Evolutionary conservation across 2,888 invertebrate species (phyloP).

Genomic region (Agapostemon virescens): DNA sequence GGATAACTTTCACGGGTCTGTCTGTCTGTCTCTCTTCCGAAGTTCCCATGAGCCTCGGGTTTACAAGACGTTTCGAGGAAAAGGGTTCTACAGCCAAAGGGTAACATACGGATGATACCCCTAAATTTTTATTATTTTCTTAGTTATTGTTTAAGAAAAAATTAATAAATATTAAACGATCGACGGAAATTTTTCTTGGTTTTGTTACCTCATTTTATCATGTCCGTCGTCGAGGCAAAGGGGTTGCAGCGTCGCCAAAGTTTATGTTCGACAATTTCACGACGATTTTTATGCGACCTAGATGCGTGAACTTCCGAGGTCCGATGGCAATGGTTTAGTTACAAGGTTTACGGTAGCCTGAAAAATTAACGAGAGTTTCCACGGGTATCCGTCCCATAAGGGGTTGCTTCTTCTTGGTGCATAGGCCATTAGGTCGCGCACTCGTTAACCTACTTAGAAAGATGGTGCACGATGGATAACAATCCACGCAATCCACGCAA

Average conservation of each 20-base stretch:
- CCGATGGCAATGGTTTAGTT: background rate
- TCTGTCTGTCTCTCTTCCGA: background rate
- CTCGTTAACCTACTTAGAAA: conserved; percentile 33
- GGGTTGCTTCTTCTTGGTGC: conserved; percentile 3
- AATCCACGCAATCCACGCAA: background rate
- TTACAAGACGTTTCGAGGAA: background rate
- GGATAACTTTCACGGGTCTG: background rate
- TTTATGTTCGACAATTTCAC: background rate
- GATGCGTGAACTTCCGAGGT: background rate
- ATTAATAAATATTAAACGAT: no score
- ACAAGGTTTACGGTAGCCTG: conserved; percentile 4
- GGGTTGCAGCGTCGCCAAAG: background rate
- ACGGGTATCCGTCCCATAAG: background rate
- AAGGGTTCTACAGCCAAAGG: no score
- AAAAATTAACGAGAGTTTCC: conserved; percentile 4
- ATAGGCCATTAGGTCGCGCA: conserved; percentile 9
- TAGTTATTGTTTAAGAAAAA: no score
- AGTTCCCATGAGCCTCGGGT: background rate
- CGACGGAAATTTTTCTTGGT: no score
- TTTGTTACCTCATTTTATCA: no score
- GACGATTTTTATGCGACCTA: background rate
- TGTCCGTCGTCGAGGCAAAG: no score
- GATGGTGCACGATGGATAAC: background rate
- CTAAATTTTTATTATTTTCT: no score
- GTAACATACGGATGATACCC: no score